A percentile compares a stretch with the other conserved stretches of the same genome.
These are phyloP conservation scores for Hipposideros larvatus DNA, from an alignment of 2,797 vertebrate species.

Conservation along the genomic window DNA sequence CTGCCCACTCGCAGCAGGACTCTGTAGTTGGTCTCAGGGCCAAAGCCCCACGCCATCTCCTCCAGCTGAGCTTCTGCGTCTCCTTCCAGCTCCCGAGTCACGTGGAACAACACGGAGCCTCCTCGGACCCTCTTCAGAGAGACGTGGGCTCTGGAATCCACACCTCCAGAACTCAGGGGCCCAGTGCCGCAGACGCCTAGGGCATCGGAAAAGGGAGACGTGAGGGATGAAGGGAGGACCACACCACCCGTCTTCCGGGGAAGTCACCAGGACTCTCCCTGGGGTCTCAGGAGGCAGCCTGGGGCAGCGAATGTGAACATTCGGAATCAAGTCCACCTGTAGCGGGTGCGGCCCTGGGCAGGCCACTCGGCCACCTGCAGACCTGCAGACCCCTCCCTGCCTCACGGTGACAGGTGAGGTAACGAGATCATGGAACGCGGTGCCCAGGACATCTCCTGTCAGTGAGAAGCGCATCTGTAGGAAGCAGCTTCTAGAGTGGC, in stretches of 20 bases:
- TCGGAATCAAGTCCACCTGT: background rate
- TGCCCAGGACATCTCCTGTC: too few species aligned
- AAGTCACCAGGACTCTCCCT: background rate
- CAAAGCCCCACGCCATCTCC: background rate
- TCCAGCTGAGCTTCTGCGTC: too few species aligned
- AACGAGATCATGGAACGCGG: too few species aligned
- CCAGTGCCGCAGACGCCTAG: background rate
- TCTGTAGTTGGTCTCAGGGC: fast-evolving
- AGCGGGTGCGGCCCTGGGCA: background rate
- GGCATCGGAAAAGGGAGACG: background rate
- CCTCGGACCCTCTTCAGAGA: background rate
- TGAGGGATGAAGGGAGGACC: background rate
- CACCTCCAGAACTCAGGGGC: background rate
- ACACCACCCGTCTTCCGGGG: background rate
- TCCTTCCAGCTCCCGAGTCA: background rate
- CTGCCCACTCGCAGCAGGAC: fast-evolving
- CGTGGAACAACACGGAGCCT: background rate
- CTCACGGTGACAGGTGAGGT: background rate
- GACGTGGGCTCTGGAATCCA: background rate
- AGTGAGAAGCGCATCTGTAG: too few species aligned
- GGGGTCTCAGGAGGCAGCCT: background rate
- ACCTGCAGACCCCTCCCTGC: background rate
- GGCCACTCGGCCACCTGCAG: too few species aligned
- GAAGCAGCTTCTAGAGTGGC: too few species aligned
- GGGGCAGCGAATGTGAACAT: background rate